Conservation (phyloP, 2,113 vertebrate genomes). For the Prunella himalayana region DNA sequence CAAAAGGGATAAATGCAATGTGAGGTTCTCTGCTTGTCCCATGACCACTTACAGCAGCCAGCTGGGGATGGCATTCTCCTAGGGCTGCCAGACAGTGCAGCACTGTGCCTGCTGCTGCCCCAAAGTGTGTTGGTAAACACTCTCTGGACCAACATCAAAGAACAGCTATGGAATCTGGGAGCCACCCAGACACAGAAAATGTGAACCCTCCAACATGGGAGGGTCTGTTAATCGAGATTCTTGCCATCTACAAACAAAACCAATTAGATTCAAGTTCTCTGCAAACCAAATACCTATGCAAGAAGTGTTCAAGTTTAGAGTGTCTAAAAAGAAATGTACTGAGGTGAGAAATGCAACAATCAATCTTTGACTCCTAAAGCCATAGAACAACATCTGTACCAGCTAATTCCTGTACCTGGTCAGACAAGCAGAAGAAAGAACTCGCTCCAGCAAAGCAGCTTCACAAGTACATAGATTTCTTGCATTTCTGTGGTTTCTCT, state of each 20-base stretch:
- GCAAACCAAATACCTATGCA: not conserved
- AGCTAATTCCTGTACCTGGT: not conserved
- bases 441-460: not conserved
- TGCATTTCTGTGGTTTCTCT: not conserved
- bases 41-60: not conserved
- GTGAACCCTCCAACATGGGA: not conserved
- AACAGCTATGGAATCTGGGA: not conserved
- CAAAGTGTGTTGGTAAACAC: not conserved
- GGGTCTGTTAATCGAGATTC: not conserved
- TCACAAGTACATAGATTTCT: not conserved
- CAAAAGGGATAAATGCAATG: not conserved
- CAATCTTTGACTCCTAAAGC: not conserved
- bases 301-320: not conserved
- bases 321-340: not conserved
- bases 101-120: not conserved
- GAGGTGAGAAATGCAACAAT: not conserved
- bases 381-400: not conserved
- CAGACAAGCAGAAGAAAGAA: not conserved
- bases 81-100: not conserved
- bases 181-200: not conserved
- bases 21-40: not conserved
- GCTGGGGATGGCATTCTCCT: not conserved
- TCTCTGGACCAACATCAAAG: not conserved
- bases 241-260: not conserved
- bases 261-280: not conserved